These are phyloP conservation scores for Alviniconcha marisindica DNA, from an alignment of 1,140 invertebrate species.

Conservation along the genomic window DNA sequence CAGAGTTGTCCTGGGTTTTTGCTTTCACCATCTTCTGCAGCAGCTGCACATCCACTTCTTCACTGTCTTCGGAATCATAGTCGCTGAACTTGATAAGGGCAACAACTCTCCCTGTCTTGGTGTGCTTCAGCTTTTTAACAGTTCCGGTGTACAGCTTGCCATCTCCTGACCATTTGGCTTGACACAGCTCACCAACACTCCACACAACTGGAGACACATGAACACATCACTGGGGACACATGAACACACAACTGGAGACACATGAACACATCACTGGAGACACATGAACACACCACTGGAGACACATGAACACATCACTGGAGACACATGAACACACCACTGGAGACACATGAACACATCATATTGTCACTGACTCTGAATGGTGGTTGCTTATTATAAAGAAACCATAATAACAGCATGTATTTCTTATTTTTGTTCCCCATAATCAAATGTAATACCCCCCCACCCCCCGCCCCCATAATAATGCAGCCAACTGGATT, in stretches of 20 bases:
- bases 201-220: slow-evolving; percentile 54
- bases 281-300: background rate
- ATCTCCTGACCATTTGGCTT: slow-evolving; percentile 61
- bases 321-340: background rate
- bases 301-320: background rate
- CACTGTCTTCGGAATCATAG: slow-evolving; percentile 58
- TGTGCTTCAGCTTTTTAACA: slow-evolving; percentile 51
- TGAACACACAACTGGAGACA: no score
- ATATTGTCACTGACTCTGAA: no score
- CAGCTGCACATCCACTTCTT: slow-evolving; percentile 55
- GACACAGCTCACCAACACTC: slow-evolving; percentile 62
- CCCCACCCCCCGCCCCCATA: no score
- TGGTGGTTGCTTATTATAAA: no score
- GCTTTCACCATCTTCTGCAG: slow-evolving; percentile 41
- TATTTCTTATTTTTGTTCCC: no score
- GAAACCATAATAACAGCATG: no score
- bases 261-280: background rate
- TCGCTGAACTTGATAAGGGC: slow-evolving; percentile 61
- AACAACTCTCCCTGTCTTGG: slow-evolving; percentile 29
- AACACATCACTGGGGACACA: background rate
- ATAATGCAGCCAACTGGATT: no score
- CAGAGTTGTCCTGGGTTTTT: no score
- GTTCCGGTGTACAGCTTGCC: slow-evolving; percentile 54
- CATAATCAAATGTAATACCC: no score
- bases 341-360: no score